Evolutionary conservation across 2,113 vertebrate species (phyloP).

Genomic region (Sialia sialis): DNA sequence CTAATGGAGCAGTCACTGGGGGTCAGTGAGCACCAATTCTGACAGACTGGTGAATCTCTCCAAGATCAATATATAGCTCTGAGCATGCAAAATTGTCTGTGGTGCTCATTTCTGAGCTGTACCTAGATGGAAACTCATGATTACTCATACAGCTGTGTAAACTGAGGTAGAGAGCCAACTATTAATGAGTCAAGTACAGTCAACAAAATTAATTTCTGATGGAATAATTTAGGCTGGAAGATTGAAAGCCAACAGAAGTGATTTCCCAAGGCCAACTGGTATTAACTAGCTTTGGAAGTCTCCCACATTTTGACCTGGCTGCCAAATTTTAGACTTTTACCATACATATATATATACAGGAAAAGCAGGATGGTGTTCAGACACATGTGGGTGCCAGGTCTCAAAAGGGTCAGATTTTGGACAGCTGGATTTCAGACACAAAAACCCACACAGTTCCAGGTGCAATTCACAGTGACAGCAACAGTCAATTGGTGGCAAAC

Average conservation of each 20-base stretch:
- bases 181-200: background rate
- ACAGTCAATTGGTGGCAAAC: background rate
- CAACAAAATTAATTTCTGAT: background rate
- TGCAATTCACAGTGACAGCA: background rate
- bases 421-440: background rate
- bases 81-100: background rate
- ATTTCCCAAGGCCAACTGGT: background rate
- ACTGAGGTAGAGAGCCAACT: constrained; percentile 13
- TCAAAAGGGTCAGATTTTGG: background rate
- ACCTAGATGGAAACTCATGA: background rate
- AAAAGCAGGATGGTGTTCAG: background rate
- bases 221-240: background rate
- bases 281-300: background rate
- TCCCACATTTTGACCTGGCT: background rate
- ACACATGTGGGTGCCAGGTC: background rate
- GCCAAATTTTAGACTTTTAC: background rate
- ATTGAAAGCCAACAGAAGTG: background rate
- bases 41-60: background rate
- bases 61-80: background rate
- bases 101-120: background rate
- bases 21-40: background rate
- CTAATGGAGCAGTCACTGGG: fast-evolving
- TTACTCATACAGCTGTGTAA: constrained; percentile 23
- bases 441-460: background rate
- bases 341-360: background rate